Evolutionary conservation across 2,888 invertebrate species (phyloP).

Genomic region (Sisyra nigra): DNA sequence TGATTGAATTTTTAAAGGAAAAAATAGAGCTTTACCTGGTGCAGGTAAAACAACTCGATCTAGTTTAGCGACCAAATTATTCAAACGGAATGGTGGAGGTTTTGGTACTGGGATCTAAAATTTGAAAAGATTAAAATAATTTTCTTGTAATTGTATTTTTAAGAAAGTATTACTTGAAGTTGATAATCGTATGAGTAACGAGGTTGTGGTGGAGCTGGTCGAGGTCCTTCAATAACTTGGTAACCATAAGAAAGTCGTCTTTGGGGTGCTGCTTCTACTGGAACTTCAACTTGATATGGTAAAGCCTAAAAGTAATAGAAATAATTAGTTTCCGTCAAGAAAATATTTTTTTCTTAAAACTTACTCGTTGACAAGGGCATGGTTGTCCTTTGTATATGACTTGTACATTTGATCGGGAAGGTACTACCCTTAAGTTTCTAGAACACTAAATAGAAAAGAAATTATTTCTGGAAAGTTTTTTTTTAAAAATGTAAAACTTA

Average conservation of each 20-base stretch:
- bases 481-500: conserved; percentile 15
- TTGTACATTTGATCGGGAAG: conserved; percentile 10
- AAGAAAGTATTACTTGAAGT: conserved; percentile 8
- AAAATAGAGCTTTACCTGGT: conserved; percentile 6
- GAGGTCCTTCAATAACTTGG: conserved; percentile 7
- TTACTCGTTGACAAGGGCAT: conserved; percentile 14
- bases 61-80: conserved; percentile 17
- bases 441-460: conserved; percentile 3
- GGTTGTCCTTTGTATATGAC: conserved; percentile 19
- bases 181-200: conserved; percentile 11
- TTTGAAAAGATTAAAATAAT: not conserved
- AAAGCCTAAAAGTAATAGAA: conserved; percentile 10
- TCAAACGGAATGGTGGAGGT: conserved; percentile 8
- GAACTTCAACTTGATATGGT: conserved; percentile 13
- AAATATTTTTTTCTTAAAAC: conserved; percentile 1
- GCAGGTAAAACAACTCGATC: conserved; percentile 20
- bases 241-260: conserved; percentile 16
- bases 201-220: conserved; percentile 9
- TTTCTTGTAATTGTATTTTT: not conserved
- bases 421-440: conserved; percentile 7
- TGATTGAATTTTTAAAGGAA: not conserved
- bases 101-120: conserved; percentile 4
- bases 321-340: no score
- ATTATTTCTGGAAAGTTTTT: not conserved
- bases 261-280: conserved; percentile 9